Base-by-base conservation (phyloP, 2,888 invertebrate species). In the Alsophila aescularia region DNA sequence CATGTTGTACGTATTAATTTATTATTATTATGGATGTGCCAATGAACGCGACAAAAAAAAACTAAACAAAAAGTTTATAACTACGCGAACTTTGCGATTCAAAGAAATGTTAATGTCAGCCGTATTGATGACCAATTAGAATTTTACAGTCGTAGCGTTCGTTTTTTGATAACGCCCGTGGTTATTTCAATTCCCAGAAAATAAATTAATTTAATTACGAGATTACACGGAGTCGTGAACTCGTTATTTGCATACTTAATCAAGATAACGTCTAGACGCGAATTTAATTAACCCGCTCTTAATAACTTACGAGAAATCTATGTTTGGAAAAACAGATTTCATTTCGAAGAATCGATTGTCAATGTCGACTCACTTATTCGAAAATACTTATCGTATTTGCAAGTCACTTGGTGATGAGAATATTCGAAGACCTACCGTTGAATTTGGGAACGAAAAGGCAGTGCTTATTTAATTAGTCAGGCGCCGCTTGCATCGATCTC, bases 101-200 rank as follows among this genome's bases (percentile, higher is more conserved):
- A 49, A 48, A 59, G 74, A 72, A 78, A 58, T 62, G 60, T 60
- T 67, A 60, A 70, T 63, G 69, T 62, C 62, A 62, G 64, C 31
- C 56, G 44, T 61, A 67, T 69, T 68, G 70, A 69, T 63, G 69
- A 68, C 50, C 70, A 77, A 75, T 80, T 75, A 76, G 67, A 64
- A 62, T 71, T 75, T 73, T 73, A 75, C 68, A 31, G 65, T 34
- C 43, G 34, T 41, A 58, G 45, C 55, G 58, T 27, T 45, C 13
- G 52, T 58, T 60, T 61, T 44, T 53, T 48, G 36, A 49, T 52
- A 49, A 48, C 60, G 55, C 52, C 54, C 55, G 59, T 36, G 43
- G 51, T 44, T 52, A 37, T 48, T 27, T 29, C 8, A 45, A 52
- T 71, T 72, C 70, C 62, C 40, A 52, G 59, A 67, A 71, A 62